These are phyloP conservation scores for Junonia oenone DNA, from an alignment of 2,888 invertebrate genomes.

Conservation along the genomic window DNA sequence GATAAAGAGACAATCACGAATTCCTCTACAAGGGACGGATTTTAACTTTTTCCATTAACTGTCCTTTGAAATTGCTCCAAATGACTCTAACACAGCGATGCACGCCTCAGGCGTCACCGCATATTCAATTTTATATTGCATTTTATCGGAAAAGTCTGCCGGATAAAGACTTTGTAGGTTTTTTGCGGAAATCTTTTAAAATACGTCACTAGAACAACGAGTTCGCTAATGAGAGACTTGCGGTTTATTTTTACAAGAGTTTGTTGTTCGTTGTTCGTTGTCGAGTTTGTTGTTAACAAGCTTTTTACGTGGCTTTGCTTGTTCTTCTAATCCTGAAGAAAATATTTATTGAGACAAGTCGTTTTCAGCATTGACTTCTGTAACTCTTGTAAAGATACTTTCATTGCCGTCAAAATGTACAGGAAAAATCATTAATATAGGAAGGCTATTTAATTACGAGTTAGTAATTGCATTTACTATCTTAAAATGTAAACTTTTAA, in stretches of 20 bases:
- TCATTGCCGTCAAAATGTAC: too few species aligned
- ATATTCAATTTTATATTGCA: conserved; percentile 13
- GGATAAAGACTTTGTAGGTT: not conserved
- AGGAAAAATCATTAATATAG: too few species aligned
- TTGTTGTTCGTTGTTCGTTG: not conserved
- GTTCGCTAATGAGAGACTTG: not conserved
- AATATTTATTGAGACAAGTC: too few species aligned
- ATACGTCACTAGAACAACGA: not conserved
- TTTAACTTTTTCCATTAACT: not conserved
- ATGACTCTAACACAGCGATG: conserved; percentile 6
- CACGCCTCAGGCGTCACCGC: conserved; percentile 6
- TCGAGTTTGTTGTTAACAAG: too few species aligned
- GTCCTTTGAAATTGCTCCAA: not conserved
- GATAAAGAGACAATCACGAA: not conserved
- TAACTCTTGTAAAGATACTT: too few species aligned
- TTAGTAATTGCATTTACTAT: too few species aligned
- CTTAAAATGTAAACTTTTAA: too few species aligned
- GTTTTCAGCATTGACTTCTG: too few species aligned
- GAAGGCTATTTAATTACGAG: too few species aligned
- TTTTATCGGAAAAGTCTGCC: conserved; percentile 11
- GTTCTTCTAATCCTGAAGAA: too few species aligned
- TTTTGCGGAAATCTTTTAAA: not conserved
- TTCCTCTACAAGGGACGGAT: not conserved
- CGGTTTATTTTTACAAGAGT: not conserved
- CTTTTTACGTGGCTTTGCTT: too few species aligned